Evolutionary conservation across 92 coral and sea anemone genomes (phyloP).

Genomic region (Phenganax stokvisi): DNA sequence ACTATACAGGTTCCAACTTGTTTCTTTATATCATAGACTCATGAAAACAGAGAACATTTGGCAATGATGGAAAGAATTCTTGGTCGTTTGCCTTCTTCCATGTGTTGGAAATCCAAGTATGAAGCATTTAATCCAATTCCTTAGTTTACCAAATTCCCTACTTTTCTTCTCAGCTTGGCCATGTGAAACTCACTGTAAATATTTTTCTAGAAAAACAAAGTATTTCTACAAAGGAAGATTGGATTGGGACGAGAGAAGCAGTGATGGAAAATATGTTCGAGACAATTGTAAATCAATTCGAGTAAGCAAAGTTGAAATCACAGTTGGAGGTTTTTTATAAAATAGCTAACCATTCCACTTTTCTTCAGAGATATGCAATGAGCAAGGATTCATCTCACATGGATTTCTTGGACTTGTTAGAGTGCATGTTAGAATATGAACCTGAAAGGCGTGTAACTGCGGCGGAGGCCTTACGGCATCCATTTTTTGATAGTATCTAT

Average conservation of each 20-base stretch:
- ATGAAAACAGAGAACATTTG: constrained; percentile 90
- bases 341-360: not conserved
- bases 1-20: not conserved
- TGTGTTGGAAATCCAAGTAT: constrained; percentile 82
- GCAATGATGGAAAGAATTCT: constrained; percentile 99
- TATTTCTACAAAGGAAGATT: constrained; percentile 92
- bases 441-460: constrained; percentile 75
- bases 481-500: constrained; percentile 66
- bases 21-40: constrained; percentile 57
- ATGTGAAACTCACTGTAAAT: not conserved
- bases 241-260: constrained; percentile 89
- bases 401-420: constrained; percentile 72
- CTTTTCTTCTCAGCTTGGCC: too few species aligned
- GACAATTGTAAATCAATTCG: constrained; percentile 83
- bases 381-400: constrained; percentile 70
- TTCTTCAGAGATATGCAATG: constrained; percentile 66
- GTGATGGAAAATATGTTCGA: constrained; percentile 91
- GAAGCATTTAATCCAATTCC: too few species aligned
- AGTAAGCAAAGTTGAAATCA: constrained; percentile 42
- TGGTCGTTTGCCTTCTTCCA: constrained; percentile 69
- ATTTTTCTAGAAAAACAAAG: constrained; percentile 71
- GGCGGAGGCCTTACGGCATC: constrained; percentile 78
- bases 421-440: constrained; percentile 76
- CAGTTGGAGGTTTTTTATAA: not conserved
- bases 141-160: too few species aligned